Evolutionary conservation across 2,113 vertebrate species (phyloP).

Genomic region (Macaca mulatta): DNA sequence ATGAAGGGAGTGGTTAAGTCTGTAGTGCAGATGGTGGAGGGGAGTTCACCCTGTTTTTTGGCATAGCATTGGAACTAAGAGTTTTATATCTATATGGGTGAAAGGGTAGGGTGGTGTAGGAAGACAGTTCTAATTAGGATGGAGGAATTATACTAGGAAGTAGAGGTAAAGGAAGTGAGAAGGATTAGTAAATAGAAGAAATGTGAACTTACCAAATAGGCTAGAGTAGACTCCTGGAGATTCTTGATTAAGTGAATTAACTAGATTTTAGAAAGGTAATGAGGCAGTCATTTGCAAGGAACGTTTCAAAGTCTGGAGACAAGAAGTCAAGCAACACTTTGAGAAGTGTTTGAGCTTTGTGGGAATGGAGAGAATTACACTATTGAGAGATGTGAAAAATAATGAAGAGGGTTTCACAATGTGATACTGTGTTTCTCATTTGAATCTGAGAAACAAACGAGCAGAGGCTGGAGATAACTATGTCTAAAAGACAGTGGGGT

Average conservation of each 20-base stretch:
- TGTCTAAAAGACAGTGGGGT: no score
- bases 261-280: background rate
- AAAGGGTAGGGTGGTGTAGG: background rate
- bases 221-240: background rate
- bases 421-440: no score
- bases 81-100: background rate
- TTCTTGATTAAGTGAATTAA: background rate
- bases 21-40: no score
- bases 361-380: no score
- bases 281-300: background rate
- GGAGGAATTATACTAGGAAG: background rate
- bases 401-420: no score
- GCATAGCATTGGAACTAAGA: background rate
- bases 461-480: no score
- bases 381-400: no score
- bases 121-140: background rate
- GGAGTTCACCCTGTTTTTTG: no score
- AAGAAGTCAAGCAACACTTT: no score
- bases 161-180: background rate
- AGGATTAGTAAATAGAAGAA: background rate
- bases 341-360: no score
- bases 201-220: background rate
- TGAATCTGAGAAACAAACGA: no score
- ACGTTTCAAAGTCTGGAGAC: background rate
- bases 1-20: no score